Evolutionary conservation across 2,113 vertebrate genomes (phyloP).

Genomic region (Aphyosemion australe): DNA sequence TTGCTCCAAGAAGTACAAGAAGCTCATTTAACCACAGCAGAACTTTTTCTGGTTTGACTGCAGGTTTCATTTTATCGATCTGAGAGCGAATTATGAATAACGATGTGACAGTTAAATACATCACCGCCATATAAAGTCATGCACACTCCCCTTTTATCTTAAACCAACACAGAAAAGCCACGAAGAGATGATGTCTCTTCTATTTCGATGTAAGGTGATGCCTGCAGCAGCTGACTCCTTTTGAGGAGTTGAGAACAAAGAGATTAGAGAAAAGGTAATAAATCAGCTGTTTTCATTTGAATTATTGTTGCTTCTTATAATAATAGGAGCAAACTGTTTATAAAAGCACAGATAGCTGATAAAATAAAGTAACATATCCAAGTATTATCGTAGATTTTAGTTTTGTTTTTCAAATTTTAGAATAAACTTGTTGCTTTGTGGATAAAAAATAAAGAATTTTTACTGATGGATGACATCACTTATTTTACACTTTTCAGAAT

Average conservation of each 20-base stretch:
- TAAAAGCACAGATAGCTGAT: no score
- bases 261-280: no score
- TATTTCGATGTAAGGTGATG: neutral
- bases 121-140: conserved; percentile 20
- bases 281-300: no score
- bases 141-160: conserved; percentile 13
- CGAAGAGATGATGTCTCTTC: conserved; percentile 1
- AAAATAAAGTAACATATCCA: no score
- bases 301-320: no score
- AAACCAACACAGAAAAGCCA: conserved; percentile 16
- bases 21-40: conserved; percentile 49
- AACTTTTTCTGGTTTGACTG: conserved; percentile 50
- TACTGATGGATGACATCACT: no score
- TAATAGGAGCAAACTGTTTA: no score
- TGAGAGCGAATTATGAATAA: conserved; percentile 15
- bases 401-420: no score
- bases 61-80: conserved; percentile 30
- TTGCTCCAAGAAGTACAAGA: conserved; percentile 68
- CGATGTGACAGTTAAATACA: conserved; percentile 12
- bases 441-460: neutral
- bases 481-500: no score
- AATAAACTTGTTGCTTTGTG: no score
- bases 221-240: neutral
- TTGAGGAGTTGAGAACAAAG: no score
- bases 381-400: no score